Evolutionary conservation across 2,113 vertebrate species (phyloP).

Genomic region (Butastur rufipennis): DNA sequence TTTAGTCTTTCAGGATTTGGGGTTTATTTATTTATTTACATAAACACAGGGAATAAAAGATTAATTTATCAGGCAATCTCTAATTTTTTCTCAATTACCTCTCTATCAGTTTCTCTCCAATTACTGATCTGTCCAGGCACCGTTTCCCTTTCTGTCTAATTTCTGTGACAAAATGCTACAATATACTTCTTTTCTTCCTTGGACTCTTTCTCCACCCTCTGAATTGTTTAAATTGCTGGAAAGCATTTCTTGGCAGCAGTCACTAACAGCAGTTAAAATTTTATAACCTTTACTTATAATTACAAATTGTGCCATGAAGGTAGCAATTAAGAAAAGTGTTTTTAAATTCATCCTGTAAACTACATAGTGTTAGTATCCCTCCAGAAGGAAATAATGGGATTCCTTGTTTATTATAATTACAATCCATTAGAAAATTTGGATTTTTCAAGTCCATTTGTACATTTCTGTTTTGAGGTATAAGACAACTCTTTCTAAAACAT

Average conservation of each 20-base stretch:
- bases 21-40: not conserved
- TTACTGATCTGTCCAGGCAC: not conserved
- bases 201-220: not conserved
- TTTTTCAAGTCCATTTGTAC: not conserved
- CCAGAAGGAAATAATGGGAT: not conserved
- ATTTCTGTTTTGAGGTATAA: not conserved
- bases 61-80: not conserved
- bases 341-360: not conserved
- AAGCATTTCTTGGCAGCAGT: not conserved
- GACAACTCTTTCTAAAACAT: not conserved
- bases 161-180: not conserved
- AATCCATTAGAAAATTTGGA: not conserved
- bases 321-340: not conserved
- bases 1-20: not conserved
- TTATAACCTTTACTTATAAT: slow-evolving; percentile 20
- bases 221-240: slow-evolving; percentile 3
- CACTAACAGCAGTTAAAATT: not conserved
- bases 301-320: not conserved
- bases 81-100: not conserved
- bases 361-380: not conserved
- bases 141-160: not conserved
- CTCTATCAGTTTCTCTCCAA: not conserved
- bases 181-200: not conserved
- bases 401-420: not conserved
- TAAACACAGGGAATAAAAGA: not conserved